Conservation (phyloP, 2,888 invertebrate species). For the Tenodera sinensis region DNA sequence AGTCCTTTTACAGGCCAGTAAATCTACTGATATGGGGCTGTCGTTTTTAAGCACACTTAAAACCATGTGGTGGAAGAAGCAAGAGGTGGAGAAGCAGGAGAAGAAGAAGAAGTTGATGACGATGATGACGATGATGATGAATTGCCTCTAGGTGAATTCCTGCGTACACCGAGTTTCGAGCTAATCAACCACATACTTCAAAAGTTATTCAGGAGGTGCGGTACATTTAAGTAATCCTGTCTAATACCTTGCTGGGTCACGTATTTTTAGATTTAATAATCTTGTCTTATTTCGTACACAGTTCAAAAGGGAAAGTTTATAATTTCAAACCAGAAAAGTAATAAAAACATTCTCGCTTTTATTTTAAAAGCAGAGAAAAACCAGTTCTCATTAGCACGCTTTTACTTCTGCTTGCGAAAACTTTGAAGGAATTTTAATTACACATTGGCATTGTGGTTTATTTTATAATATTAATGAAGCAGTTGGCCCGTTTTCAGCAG, state of each 20-base stretch:
- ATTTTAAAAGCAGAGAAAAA: neutral
- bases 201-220: no score
- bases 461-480: neutral
- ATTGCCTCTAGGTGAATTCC: no score
- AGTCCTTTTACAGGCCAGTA: no score
- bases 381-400: neutral
- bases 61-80: no score
- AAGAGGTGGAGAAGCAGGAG: no score
- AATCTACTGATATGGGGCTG: no score
- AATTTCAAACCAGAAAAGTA: neutral
- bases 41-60: no score
- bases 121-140: no score
- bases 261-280: neutral
- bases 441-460: neutral
- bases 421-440: neutral
- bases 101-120: no score
- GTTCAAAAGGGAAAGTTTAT: neutral
- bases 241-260: neutral
- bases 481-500: neutral
- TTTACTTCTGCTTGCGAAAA: neutral
- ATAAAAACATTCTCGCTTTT: neutral
- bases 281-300: neutral
- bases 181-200: no score
- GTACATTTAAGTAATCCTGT: no score
- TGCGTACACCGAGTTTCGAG: no score